Percentiles rank a stretch among this genome's conserved stretches.
Evolutionary conservation across 1,140 invertebrate genomes (phyloP).

Genomic region (Drosophila persimilis): DNA sequence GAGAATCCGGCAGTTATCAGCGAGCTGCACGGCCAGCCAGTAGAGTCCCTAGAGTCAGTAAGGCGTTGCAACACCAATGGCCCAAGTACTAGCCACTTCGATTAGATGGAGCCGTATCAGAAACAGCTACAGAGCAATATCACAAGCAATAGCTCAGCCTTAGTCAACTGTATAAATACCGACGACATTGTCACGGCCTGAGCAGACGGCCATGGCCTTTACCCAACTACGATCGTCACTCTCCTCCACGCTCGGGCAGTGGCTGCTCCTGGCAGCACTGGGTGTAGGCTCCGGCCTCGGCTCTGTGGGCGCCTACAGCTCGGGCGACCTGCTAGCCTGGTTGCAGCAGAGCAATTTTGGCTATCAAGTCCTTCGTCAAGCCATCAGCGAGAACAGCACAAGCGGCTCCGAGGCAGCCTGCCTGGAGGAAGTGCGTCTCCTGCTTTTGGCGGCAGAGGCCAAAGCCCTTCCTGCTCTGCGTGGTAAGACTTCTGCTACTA

Average conservation of each 20-base stretch:
- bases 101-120: constrained; percentile 20
- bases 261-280: constrained; percentile 5
- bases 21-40: no score
- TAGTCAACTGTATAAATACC: constrained; percentile 22
- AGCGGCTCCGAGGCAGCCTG: constrained; percentile 25
- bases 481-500: constrained; percentile 29
- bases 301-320: constrained; percentile 22
- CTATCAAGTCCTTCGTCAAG: constrained; percentile 59
- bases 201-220: constrained; percentile 25
- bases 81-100: neutral
- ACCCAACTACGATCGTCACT: neutral
- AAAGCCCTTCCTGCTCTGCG: constrained; percentile 41
- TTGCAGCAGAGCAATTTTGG: constrained; percentile 65
- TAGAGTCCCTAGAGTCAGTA: neutral
- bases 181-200: neutral
- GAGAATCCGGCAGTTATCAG: no score
- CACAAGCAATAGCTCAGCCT: neutral
- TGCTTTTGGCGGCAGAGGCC: constrained; percentile 37
- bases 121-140: neutral
- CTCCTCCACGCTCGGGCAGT: neutral
- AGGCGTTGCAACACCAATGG: neutral
- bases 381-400: constrained; percentile 8
- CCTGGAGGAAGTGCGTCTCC: constrained; percentile 18
- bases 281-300: neutral
- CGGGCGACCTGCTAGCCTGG: constrained; percentile 51